Evolutionary conservation across 2,888 invertebrate genomes (phyloP), one percentile per base, ranked within the genome.

Genomic region (Pteria penguin): DNA sequence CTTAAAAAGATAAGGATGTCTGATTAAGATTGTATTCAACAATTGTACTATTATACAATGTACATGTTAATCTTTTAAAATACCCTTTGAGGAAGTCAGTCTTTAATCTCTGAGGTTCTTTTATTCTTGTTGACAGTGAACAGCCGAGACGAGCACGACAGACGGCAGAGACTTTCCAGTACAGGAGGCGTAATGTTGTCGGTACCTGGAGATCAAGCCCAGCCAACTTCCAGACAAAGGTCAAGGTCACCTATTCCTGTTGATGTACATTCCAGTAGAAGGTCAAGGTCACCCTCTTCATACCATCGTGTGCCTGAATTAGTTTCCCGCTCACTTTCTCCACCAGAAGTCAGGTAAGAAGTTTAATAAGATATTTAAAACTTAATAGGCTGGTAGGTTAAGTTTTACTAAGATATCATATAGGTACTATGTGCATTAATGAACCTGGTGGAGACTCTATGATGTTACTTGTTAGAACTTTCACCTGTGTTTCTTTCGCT

Each of bases 301-400:
- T 86, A 88, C 78, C 88, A 86, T 72, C 83, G 86, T 71, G 84
- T 88, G 79, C 84, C 86, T 82, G 90, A 88, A 72, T 70, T 83
- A 63, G 81, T 88, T 31, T 91, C 95, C 77, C 94, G 96, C 88
- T 96, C 96, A 88, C 94, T 96, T 81, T 96, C 96, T 76, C 96
- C 96, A 71, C 96, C 96, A 72, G 95, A 95, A 89, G 95, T 85
- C 67, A 86, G 87, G 87, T 87, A 72, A 29, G 74, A 54, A 24
- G 4, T 24, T 55, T 61, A n/a, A n/a, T n/a, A n/a, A n/a, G n/a
- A n/a, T n/a, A n/a, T n/a, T n/a, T n/a, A n/a, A n/a, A n/a, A n/a
- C n/a, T n/a, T n/a, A n/a, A n/a, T n/a, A n/a, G n/a, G n/a, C n/a
- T n/a, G n/a, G n/a, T n/a, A n/a, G n/a, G n/a, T n/a, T n/a, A n/a